A percentile compares a stretch with the other conserved stretches of the same genome.
phyloP scores from a whole-genome alignment of 2,888 invertebrate species.

The Temnothorax ravouxi region DNA sequence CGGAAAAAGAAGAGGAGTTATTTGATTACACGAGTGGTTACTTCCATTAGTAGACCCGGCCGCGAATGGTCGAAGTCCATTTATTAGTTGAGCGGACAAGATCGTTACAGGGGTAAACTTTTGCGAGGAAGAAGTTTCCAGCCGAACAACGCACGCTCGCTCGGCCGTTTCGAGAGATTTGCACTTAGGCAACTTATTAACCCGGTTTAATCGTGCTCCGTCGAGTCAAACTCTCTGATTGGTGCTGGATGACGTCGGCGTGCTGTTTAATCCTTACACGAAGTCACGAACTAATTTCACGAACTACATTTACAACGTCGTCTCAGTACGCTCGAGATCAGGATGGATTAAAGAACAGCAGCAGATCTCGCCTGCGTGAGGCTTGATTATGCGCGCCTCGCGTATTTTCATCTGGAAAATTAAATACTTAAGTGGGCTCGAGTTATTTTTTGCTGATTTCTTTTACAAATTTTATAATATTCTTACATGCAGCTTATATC shows the following conservation, averaged over 20 bases:
- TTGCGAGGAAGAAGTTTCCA: constrained; percentile 43
- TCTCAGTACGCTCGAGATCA: constrained; percentile 17
- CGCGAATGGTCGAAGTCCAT: constrained; percentile 38
- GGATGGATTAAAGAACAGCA: constrained; percentile 25
- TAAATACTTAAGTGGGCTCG: neutral
- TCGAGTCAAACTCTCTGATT: constrained; percentile 58
- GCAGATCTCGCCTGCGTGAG: neutral
- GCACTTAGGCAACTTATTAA: constrained; percentile 59
- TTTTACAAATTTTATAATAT: constrained; percentile 2
- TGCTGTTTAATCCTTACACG: constrained; percentile 51
- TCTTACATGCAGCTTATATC: neutral
- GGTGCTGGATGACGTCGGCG: constrained; percentile 51
- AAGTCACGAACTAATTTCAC: constrained; percentile 57
- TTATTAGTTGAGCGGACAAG: constrained; percentile 50
- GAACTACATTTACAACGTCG: constrained; percentile 34
- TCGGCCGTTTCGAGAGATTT: constrained; percentile 48
- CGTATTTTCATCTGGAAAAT: neutral
- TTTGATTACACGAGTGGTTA: constrained; percentile 25
- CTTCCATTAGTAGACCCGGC: constrained; percentile 13
- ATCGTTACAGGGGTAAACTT: constrained; percentile 51
- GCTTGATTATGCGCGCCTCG: neutral
- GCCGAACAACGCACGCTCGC: constrained; percentile 40
- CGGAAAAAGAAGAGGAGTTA: neutral
- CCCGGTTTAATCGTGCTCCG: constrained; percentile 53
- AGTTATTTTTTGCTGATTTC: neutral